Evolutionary conservation across 53 echinoderm and acorn worm species (phyloP).

Genomic region (Luidia sarsii): DNA sequence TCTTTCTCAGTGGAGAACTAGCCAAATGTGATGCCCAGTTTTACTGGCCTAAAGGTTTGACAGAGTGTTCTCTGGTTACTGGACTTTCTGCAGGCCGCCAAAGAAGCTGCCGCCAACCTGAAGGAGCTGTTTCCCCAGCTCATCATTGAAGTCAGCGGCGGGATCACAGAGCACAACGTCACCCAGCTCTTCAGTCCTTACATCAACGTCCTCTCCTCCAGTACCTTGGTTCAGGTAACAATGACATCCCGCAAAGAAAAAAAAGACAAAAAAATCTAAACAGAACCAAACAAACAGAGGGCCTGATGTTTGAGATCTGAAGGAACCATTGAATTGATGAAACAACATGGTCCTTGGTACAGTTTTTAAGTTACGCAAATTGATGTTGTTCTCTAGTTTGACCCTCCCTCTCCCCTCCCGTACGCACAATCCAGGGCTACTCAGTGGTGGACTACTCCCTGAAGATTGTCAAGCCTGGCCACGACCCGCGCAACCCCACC

Average conservation of each 20-base stretch:
- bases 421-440: too few relatives aligned
- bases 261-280: too few relatives aligned
- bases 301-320: too few relatives aligned
- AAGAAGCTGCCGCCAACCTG: slow-evolving; percentile 71
- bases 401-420: too few relatives aligned
- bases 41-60: not conserved
- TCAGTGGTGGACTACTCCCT: slow-evolving; percentile 88
- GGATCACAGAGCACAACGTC: slow-evolving; percentile 76
- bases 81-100: slow-evolving; percentile 61
- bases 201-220: slow-evolving; percentile 89
- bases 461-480: slow-evolving; percentile 84
- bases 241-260: too few relatives aligned
- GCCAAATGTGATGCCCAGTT: not conserved
- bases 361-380: too few relatives aligned
- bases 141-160: slow-evolving; percentile 87
- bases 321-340: too few relatives aligned
- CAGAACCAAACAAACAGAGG: too few relatives aligned
- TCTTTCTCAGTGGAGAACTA: not conserved
- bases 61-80: not conserved
- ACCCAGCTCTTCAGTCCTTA: slow-evolving; percentile 58
- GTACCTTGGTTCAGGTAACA: slow-evolving; percentile 77
- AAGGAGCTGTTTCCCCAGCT: slow-evolving; percentile 83
- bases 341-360: too few relatives aligned
- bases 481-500: slow-evolving; percentile 87
- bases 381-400: too few relatives aligned